Evolutionary conservation across 2,113 vertebrate species (phyloP), one percentile per base, ranked within the genome.

Genomic region (Takifugu flavidus): DNA sequence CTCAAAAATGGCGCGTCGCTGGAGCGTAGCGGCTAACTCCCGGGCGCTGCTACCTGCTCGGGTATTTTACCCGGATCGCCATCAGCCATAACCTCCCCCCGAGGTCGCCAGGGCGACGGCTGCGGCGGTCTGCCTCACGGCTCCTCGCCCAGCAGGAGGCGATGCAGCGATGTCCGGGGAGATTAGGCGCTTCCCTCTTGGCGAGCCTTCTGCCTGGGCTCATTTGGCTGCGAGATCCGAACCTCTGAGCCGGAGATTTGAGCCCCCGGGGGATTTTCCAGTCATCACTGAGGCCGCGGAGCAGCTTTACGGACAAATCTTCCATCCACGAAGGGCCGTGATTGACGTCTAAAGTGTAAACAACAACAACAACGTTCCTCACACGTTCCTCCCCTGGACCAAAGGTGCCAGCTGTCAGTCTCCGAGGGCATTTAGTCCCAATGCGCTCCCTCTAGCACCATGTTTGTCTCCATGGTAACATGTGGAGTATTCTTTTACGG

Each of bases 241-340:
- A 46, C 60, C 58, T 50, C 51, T 31, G 65, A 65, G 73, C 65
- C 56, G 31, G 53, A 59, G 72, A 70, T 70, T 29, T 71, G 54
- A 79, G 62, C 78, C 77, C 77, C 68, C 59, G 49, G 69, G 70
- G 75, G 82, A 82, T 86, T 85, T 82, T 62, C 47, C 61, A 58
- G 47, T 74, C 63, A 74, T 85, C 77, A 77, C 49, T 25, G 52
- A 62, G 70, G 75, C 75, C 71, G 59, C 29, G 67, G 70, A 80
- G 64, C 74, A 73, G 82, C 80, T 86, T 79, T 85, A 70, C 77
- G 67, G 82, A 72, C 80, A 85, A 87, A 82, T 79, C 70, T 72
- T 74, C 56, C 59, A 29, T 74, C 82, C 77, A 43, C 82, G 79
- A 81, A 74, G 82, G 74, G 34, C 26, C 3, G 26, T 76, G 86